These are phyloP conservation scores for Colaptes auratus DNA, from an alignment of 2,113 vertebrate species.

Conservation along the genomic window DNA sequence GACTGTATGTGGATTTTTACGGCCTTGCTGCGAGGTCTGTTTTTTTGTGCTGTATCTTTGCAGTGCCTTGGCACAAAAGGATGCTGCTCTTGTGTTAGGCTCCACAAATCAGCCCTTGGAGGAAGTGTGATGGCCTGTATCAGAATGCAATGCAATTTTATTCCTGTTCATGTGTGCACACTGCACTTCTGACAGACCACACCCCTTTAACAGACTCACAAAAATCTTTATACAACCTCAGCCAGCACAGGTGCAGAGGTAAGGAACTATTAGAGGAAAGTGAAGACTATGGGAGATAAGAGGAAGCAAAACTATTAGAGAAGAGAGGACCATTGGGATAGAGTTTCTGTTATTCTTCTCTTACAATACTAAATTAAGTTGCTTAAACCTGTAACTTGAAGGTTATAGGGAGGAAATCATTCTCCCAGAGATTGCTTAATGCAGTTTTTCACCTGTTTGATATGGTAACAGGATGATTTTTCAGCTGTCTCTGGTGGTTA, in stretches of 20 bases:
- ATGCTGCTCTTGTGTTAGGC: neutral
- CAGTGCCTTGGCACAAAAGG: neutral
- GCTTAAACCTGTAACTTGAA: constrained; percentile 11
- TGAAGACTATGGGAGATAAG: neutral
- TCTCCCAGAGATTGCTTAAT: neutral
- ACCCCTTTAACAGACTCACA: neutral
- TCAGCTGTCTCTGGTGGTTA: neutral
- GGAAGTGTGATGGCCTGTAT: neutral
- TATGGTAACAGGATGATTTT: neutral
- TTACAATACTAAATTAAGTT: neutral
- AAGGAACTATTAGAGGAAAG: neutral
- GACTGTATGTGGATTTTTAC: neutral
- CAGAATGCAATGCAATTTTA: neutral
- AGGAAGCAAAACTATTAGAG: neutral
- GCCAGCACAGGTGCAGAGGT: neutral
- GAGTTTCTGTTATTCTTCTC: neutral
- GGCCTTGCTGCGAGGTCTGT: neutral
- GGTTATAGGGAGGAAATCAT: neutral
- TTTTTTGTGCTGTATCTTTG: neutral
- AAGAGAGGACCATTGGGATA: neutral
- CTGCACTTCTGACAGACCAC: neutral
- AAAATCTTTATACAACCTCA: neutral
- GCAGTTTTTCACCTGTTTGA: neutral
- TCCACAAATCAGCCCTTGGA: neutral
- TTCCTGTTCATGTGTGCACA: neutral